Conservation (phyloP, 2,113 vertebrate genomes). For the Melozone crissalis region DNA sequence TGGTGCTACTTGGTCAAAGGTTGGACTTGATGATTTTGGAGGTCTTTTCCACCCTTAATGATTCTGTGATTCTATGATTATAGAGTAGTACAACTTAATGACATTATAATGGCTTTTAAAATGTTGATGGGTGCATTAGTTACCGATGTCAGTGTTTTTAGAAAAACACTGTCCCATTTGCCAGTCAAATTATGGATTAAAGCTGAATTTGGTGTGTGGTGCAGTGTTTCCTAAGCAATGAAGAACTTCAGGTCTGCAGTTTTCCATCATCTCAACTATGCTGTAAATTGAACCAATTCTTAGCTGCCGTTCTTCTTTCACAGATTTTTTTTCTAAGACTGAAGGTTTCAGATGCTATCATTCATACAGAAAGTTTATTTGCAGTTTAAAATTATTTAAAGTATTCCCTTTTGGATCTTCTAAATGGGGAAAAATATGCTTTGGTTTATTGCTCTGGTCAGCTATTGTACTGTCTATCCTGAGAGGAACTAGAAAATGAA, state of each 20-base stretch:
- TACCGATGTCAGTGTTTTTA: neutral
- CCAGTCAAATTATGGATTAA: neutral
- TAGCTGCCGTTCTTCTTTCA: neutral
- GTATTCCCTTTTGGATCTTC: neutral
- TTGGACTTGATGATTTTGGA: neutral
- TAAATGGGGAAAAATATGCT: neutral
- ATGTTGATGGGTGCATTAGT: neutral
- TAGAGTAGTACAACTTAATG: neutral
- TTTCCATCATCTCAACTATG: neutral
- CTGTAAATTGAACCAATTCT: neutral
- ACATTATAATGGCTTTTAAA: neutral
- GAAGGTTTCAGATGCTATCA: neutral
- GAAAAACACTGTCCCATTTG: neutral
- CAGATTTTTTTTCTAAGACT: neutral
- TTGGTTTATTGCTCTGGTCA: neutral
- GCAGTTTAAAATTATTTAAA: neutral
- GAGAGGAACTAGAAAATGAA: neutral
- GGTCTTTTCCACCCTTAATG: neutral
- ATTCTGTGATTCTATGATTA: neutral
- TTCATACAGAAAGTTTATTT: neutral
- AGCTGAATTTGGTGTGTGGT: neutral
- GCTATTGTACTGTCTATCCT: rapidly evolving
- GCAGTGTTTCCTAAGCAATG: neutral
- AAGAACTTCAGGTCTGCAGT: neutral
- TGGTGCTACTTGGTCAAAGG: neutral